Evolutionary conservation across 2,113 vertebrate genomes (phyloP).

Genomic region (Sciurus niger): DNA sequence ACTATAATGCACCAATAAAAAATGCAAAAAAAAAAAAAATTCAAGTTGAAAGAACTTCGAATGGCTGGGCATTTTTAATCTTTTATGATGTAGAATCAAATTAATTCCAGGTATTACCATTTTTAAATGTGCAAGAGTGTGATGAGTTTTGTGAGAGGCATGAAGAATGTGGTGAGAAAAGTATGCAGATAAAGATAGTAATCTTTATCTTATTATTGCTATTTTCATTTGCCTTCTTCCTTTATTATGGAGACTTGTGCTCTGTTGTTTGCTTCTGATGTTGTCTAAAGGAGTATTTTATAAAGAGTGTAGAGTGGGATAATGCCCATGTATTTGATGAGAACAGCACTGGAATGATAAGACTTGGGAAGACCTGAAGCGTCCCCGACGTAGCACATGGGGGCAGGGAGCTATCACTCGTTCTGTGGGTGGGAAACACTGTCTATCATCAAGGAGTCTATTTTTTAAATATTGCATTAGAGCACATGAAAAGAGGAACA

Average conservation of each 20-base stretch:
- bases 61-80: background rate
- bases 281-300: slow-evolving; percentile 40
- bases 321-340: background rate
- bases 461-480: background rate
- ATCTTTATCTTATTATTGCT: background rate
- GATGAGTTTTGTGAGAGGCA: background rate
- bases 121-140: background rate
- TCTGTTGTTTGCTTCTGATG: slow-evolving; percentile 16
- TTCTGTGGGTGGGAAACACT: background rate
- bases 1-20: too few species aligned
- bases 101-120: background rate
- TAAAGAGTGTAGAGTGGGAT: background rate
- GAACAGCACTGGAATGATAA: background rate
- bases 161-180: background rate
- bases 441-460: background rate
- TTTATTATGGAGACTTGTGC: background rate
- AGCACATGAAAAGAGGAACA: background rate
- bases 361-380: background rate
- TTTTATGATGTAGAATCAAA: slow-evolving; percentile 1
- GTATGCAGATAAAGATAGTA: background rate
- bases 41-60: background rate
- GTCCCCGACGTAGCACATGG: background rate
- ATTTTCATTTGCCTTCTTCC: background rate
- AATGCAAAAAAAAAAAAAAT: too few species aligned
- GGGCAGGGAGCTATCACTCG: background rate